A percentile compares a stretch with the other conserved stretches of the same genome.
phyloP scores from a whole-genome alignment of 2,888 invertebrate species.

The Harpalus rubripes region DNA sequence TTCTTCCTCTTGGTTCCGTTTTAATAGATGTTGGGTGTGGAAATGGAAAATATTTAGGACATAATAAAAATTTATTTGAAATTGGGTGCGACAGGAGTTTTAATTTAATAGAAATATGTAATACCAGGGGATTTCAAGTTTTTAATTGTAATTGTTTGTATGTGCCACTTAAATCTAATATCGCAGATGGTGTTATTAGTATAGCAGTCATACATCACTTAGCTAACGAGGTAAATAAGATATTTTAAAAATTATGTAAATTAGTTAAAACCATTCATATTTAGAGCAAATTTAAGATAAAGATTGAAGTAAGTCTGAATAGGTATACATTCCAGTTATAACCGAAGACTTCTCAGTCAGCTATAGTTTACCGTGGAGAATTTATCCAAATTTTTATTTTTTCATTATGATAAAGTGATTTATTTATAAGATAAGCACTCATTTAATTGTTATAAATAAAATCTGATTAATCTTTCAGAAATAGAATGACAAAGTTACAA shows the following conservation, averaged over 20 bases:
- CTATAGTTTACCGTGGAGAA: too few relatives aligned
- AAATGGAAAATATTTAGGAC: slow-evolving; percentile 96
- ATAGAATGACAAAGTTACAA: too few relatives aligned
- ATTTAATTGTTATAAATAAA: too few relatives aligned
- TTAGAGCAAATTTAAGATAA: too few relatives aligned
- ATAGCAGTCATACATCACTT: slow-evolving; percentile 99
- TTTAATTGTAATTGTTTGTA: slow-evolving; percentile 88
- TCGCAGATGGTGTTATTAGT: slow-evolving; percentile 91
- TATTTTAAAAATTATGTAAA: slow-evolving; percentile 24
- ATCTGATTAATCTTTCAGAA: too few relatives aligned
- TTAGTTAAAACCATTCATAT: too few relatives aligned
- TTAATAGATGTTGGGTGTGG: slow-evolving; percentile 97
- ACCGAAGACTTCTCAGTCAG: too few relatives aligned
- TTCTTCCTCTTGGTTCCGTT: slow-evolving; percentile 84
- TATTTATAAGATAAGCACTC: too few relatives aligned
- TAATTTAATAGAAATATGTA: slow-evolving; percentile 84
- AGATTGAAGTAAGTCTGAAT: too few relatives aligned
- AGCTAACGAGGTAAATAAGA: slow-evolving; percentile 83
- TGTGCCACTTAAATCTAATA: slow-evolving; percentile 84
- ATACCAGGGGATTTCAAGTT: slow-evolving; percentile 82
- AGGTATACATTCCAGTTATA: too few relatives aligned
- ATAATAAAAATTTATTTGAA: slow-evolving; percentile 81
- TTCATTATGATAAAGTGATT: too few relatives aligned
- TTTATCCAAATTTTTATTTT: too few relatives aligned
- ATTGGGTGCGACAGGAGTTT: slow-evolving; percentile 90